Conservation (phyloP, 92 coral and sea anemone genomes). For the Palythoa grandis region DNA sequence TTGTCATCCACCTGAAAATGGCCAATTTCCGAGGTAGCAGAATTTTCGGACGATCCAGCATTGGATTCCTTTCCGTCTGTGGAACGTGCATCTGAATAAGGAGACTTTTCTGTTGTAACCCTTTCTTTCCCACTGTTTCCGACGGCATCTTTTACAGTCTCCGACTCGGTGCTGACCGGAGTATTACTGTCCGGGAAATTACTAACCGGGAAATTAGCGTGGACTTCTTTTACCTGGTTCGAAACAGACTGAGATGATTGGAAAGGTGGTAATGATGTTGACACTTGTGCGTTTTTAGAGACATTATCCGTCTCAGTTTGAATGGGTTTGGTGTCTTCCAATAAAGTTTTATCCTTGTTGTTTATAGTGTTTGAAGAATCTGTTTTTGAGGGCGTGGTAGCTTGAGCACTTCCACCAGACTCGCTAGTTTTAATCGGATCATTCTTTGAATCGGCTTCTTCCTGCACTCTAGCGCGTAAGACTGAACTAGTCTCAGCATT, state of each 20-base stretch:
- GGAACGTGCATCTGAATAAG: constrained; percentile 24
- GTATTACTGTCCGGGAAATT: neutral
- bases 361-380: constrained; percentile 14
- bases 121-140: constrained; percentile 89
- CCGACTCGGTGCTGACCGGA: constrained; percentile 33
- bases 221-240: neutral
- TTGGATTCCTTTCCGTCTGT: constrained; percentile 37
- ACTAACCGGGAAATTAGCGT: neutral
- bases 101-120: constrained; percentile 67
- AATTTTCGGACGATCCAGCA: constrained; percentile 16
- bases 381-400: constrained; percentile 31
- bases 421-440: neutral
- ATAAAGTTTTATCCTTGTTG: constrained; percentile 3
- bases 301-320: neutral
- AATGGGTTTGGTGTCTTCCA: neutral
- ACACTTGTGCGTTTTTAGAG: neutral
- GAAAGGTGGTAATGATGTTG: neutral
- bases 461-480: constrained; percentile 9
- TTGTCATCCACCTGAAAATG: constrained; percentile 98
- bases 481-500: neutral
- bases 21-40: constrained; percentile 78
- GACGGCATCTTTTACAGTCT: constrained; percentile 67
- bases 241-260: neutral
- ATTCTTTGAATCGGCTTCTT: constrained; percentile 49
- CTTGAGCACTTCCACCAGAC: neutral